Evolutionary conservation across 1,140 invertebrate genomes (phyloP).

Genomic region (Lycorma delicatula): DNA sequence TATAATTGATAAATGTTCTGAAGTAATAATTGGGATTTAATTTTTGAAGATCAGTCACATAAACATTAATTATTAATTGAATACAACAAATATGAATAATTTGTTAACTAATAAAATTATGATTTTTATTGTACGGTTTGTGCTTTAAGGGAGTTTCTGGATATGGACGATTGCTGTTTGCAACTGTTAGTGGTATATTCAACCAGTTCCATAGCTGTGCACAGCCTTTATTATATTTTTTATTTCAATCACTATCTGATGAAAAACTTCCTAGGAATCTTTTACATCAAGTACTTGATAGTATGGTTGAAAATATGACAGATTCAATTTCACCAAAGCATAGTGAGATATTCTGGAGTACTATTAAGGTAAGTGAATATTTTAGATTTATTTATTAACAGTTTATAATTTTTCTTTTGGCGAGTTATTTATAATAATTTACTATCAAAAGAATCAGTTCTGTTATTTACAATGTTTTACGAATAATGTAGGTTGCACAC

Average conservation of each 20-base stretch:
- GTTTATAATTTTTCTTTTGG: too few relatives aligned
- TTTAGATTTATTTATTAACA: too few relatives aligned
- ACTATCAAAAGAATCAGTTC: too few relatives aligned
- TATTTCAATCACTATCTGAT: constrained; percentile 50
- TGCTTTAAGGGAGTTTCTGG: constrained; percentile 57
- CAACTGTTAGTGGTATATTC: constrained; percentile 69
- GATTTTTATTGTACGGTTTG: constrained; percentile 33
- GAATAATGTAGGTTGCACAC: too few relatives aligned
- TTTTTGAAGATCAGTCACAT: too few relatives aligned
- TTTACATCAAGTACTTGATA: constrained; percentile 50
- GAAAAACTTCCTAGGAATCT: constrained; percentile 44
- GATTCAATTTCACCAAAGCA: constrained; percentile 39
- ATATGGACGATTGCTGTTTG: constrained; percentile 74
- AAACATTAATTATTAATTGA: too few relatives aligned
- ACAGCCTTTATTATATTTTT: constrained; percentile 50
- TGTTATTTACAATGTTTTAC: too few relatives aligned
- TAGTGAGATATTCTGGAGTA: constrained; percentile 20
- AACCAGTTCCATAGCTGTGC: constrained; percentile 75
- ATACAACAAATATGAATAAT: too few relatives aligned
- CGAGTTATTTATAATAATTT: too few relatives aligned
- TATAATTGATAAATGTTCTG: too few relatives aligned
- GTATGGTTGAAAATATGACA: constrained; percentile 49
- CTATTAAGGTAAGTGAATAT: constrained; percentile 23
- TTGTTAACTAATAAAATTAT: too few relatives aligned
- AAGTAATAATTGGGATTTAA: too few relatives aligned